A percentile compares a stretch with the other conserved stretches of the same genome.
These are phyloP conservation scores for Drosophila yooni DNA, from an alignment of 2,888 invertebrate genomes.

Conservation along the genomic window DNA sequence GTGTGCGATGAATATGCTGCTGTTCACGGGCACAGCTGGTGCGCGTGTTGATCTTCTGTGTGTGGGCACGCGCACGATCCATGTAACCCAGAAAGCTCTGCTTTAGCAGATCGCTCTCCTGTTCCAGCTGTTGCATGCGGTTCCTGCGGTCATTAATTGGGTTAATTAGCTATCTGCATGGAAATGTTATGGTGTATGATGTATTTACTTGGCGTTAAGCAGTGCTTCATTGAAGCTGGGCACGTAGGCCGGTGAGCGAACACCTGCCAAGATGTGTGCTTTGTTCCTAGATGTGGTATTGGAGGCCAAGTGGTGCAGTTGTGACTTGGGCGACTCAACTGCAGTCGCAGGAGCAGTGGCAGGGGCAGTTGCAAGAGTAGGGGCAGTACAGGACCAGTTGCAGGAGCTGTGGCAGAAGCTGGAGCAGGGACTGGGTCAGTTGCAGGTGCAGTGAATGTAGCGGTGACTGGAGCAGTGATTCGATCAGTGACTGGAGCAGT, in stretches of 20 bases:
- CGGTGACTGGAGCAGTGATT: background rate
- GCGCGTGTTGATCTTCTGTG: constrained; percentile 39
- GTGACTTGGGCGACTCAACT: constrained; percentile 12
- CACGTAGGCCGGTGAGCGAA: background rate
- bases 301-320: constrained; percentile 26
- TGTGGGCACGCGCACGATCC: constrained; percentile 64
- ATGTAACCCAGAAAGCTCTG: constrained; percentile 80
- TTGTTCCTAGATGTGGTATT: constrained; percentile 34
- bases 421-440: background rate
- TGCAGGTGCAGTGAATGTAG: background rate
- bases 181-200: background rate
- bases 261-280: background rate
- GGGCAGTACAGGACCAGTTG: background rate
- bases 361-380: background rate
- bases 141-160: constrained; percentile 52
- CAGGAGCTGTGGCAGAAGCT: background rate
- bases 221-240: constrained; percentile 59
- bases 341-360: background rate
- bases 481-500: background rate
- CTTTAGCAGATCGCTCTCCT: constrained; percentile 83
- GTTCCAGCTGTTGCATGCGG: constrained; percentile 82
- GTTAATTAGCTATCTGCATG: background rate
- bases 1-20: constrained; percentile 44
- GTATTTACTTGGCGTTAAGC: constrained; percentile 57
- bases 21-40: constrained; percentile 53